Base-by-base conservation (phyloP, 2,888 invertebrate genomes). In the Nomada ferruginata region DNA sequence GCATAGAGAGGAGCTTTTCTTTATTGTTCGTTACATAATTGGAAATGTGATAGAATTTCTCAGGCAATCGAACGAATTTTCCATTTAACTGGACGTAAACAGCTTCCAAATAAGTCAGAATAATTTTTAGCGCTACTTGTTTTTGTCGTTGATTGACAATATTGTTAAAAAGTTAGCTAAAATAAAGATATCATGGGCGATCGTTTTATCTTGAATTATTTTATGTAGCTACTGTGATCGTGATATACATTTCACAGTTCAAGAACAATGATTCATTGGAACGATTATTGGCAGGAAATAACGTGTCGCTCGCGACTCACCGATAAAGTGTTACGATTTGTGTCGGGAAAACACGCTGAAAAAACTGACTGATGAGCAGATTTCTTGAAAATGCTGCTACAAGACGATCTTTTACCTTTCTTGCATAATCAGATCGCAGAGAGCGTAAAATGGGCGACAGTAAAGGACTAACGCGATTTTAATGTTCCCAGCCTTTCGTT, bases 231-330 rank as follows among this genome's bases (percentile, higher is more conserved):
- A 47, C 15, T 15, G 15, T 15, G 15, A 47, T 55, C 11, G 18
- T 29, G 47, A 81, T 60, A 69, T 65, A 81, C 81, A 69, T 36
- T 55, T 59, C n/a, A 5, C 29, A 42, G 44, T 76, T 59, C 63
- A 11, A 65, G 15, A 4, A 20, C 36, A 44, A 44, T 85, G 86
- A 87, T 77, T 87, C 87, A 84, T 79, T 47, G 42, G 1, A 60
- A 20, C 47, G 69, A 72, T 70, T 52, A 71, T 29, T 52, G 20
- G 13, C 82, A 65, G 87, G 79, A 85, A 87, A 79, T 87, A 82
- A 79, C 74, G 71, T 29, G 70, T 15, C 47, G 20, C 29, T 10
- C 72, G 42, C 50, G 42, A 76, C 77, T 82, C 74, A 57, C 53
- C 60, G 85, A 87, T 85, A 87, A 84, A 72, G 36, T 26, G 74